Evolutionary conservation across 2,888 invertebrate genomes (phyloP), one percentile per base, ranked within the genome.

Genomic region (Lymantria dispar): DNA sequence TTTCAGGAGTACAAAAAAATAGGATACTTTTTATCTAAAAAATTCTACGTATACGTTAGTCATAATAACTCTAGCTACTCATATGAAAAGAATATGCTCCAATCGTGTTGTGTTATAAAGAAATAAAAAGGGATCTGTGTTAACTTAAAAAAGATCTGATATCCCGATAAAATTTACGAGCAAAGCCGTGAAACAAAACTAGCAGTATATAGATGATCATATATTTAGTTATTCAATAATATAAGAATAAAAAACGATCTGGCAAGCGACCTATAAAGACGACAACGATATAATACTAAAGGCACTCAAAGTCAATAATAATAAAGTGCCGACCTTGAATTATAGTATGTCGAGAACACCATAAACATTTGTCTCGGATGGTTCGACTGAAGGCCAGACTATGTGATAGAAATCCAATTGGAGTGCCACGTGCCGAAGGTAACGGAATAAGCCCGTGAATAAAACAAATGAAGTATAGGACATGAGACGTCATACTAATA

Each of bases 401-500:
- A n/a, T 29, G 42, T 42, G n/a, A 22, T 29, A 52, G 53, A 48
- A 60, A 65, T 62, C 47, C 56, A 59, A 61, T 57, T 62, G 59
- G 51, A 58, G 51, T 52, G 56, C 71, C 79, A 80, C 76, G 74
- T 77, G 79, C 61, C 58, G 59, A 68, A 70, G 69, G 71, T 75
- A 74, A 74, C 76, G 79, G 80, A 81, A 79, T 78, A 76, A 72
- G 72, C 74, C 77, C 62, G 65, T 67, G 54, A 62, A 68, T 68
- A 66, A 72, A 71, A 70, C 65, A 73, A 71, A 65, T 60, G 58
- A 67, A 66, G 60, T 68, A 69, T 62, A 74, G 76, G 74, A 66
- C 70, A 62, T 55, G 68, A 63, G 66, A 83, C 85, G 84, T 84
- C 83, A 87, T 71, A 74, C 74, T 70, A 78, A 62, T 78, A 76